These are phyloP conservation scores for Amblyteles armatorius DNA, from an alignment of 2,888 invertebrate genomes.

Conservation along the genomic window DNA sequence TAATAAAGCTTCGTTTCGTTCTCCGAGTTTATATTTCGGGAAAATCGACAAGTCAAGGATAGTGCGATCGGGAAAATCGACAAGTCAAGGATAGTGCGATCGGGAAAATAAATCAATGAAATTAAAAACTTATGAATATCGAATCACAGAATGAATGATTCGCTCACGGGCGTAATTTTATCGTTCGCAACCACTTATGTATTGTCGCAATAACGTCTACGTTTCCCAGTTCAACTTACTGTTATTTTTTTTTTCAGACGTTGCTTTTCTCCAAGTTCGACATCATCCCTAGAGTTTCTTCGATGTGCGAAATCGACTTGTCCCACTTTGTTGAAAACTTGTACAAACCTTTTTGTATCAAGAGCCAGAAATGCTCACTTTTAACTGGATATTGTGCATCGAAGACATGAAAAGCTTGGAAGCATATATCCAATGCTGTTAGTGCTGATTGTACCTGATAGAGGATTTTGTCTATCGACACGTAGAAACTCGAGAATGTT, in stretches of 20 bases:
- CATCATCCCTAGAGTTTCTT: conserved; percentile 39
- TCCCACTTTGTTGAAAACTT: conserved; percentile 57
- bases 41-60: no score
- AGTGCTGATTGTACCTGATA: conserved; percentile 50
- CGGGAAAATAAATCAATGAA: no score
- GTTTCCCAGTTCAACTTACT: no score
- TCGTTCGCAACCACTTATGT: background rate
- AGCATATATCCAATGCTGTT: conserved; percentile 55
- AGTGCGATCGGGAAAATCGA: no score
- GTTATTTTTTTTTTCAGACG: background rate
- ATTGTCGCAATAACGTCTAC: no score
- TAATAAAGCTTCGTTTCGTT: no score
- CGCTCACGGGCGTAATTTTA: background rate
- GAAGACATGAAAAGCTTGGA: conserved; percentile 57
- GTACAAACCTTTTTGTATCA: conserved; percentile 61
- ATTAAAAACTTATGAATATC: no score
- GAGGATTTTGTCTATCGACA: conserved; percentile 37
- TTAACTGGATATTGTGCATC: conserved; percentile 56
- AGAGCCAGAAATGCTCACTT: conserved; percentile 59
- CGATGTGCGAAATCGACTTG: conserved; percentile 48
- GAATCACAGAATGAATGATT: no score
- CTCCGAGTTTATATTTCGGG: no score
- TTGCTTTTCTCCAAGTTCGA: conserved; percentile 3
- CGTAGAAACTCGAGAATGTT: conserved; percentile 17
- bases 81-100: no score